Evolutionary conservation across 2,888 invertebrate species (phyloP), one percentile per base, ranked within the genome.

Genomic region (Nomada flava): DNA sequence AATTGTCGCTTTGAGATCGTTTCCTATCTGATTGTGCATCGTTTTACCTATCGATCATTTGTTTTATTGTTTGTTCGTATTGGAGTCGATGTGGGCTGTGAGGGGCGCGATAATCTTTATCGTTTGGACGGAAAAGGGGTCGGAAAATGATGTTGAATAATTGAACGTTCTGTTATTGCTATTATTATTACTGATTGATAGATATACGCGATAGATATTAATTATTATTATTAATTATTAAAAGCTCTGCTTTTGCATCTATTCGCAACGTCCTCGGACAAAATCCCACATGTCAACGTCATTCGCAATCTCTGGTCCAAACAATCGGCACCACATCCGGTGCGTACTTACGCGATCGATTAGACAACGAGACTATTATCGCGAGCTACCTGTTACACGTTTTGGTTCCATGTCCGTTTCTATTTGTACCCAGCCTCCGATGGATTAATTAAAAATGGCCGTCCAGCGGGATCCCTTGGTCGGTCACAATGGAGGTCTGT

Each of bases 371-470:
- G 59, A 20, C 44, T n/a, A 47, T 69, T 63, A 82, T 70, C 67
- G n/a, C 29, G 18, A 20, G 42, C 73, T 81, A 83, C 83, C 83
- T 81, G 83, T 77, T 83, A 83, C 83, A 65, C 73, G 20, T 52
- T 18, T 47, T 15, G 47, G 15, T 26, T 29, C 26, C 20, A n/a
- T 5, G 15, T 62, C 59, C 59, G 53, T 64, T 69, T 64, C 50
- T 64, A 13, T 0, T 26, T 29, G 57, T n/a, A 42, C 20, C 47
- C 59, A 62, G 10, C 13, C 23, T 23, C n/a, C 53, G 18, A 10
- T 44, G 65, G 50, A 59, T 23, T 78, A 78, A 78, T 78, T 80
- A 78, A 80, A 78, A 80, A 80, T 77, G 44, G 55, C 47, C 52
- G 53, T 18, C 3, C 44, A 2, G 11, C 15, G 64, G 23, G 50